phyloP scores from a whole-genome alignment of 2,113 vertebrate species.

The Eidolon helvum region DNA sequence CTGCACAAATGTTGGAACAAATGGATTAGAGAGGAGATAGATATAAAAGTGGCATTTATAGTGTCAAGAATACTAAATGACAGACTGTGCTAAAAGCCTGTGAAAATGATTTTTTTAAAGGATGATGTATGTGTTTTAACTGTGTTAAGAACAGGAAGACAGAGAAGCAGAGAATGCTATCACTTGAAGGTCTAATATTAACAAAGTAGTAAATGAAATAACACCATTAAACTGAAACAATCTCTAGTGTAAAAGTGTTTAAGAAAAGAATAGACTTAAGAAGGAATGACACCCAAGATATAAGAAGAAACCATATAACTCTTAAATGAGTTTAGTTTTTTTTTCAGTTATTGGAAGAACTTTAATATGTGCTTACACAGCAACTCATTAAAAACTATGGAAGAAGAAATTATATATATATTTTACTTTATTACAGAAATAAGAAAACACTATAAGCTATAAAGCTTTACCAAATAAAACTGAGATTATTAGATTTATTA shows the following conservation, averaged over 20 bases:
- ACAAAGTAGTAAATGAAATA: not conserved
- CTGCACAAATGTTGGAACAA: not conserved
- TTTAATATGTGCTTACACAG: not conserved
- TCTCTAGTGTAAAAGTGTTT: not conserved
- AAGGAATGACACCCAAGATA: not conserved
- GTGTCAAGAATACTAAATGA: not conserved
- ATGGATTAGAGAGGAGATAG: not conserved
- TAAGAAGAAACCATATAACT: not conserved
- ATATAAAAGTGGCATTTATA: constrained; percentile 24
- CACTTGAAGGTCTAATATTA: not conserved
- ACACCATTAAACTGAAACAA: not conserved
- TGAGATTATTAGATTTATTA: not conserved
- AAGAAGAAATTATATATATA: not conserved
- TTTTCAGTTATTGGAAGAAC: not conserved
- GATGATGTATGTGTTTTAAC: not conserved
- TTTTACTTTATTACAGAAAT: not conserved
- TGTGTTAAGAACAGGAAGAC: not conserved
- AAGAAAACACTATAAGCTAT: not conserved
- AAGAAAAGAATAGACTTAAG: not conserved
- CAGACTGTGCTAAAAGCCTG: not conserved
- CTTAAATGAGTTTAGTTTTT: not conserved
- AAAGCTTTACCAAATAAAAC: not conserved
- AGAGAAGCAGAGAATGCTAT: not conserved
- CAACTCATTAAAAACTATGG: not conserved
- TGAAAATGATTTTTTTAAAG: not conserved